Base-by-base conservation (phyloP, 2,113 vertebrate species). In the Genyomyrus donnyi region DNA sequence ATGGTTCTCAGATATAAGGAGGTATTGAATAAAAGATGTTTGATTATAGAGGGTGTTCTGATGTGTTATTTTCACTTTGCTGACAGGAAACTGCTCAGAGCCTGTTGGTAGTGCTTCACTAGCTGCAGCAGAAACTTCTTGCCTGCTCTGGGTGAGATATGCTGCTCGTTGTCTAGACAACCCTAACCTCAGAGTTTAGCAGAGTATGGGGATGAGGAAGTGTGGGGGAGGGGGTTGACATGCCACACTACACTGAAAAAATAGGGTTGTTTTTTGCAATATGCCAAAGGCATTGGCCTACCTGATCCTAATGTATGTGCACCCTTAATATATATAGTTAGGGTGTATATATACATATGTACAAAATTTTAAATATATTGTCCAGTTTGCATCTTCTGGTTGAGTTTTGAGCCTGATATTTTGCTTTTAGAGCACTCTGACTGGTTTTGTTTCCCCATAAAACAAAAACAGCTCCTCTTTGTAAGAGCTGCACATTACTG, bases 171-270 rank as follows among this genome's bases (percentile, higher is more conserved):
- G 93, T 94, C 94, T 95, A 90, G 93, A 93, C 94, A 94, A 95
- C 95, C 80, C 85, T 94, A 95, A 95, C 94, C 95, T 95, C 95
- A 96, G 93, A 94, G 93, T 93, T 94, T 94, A 93, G 93, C 91
- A 89, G 91, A 94, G 90, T 87, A 77, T 90, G 92, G 27, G 91
- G 90, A 94, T 93, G 93, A 96, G 95, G 95, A 96, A 96, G 95
- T 95, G 94, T 93, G 93, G 93, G 94, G 92, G 91, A 93, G 93
- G 92, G 13, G 85, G 27, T n/a, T 2, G n/a, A 83, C 66, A 80
- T 88, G 70, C 58, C 90, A n/a, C 70, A 85, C 53, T 77, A 89
- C 70, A 83, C 27, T 19, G 27, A 80, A 86, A 58, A 92, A 93
- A 85, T 19, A 56, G 19, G 49, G 45, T 49, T 24, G 53, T 39